These are phyloP conservation scores for Cebus imitator DNA, from an alignment of 2,113 vertebrate genomes.

Conservation along the genomic window DNA sequence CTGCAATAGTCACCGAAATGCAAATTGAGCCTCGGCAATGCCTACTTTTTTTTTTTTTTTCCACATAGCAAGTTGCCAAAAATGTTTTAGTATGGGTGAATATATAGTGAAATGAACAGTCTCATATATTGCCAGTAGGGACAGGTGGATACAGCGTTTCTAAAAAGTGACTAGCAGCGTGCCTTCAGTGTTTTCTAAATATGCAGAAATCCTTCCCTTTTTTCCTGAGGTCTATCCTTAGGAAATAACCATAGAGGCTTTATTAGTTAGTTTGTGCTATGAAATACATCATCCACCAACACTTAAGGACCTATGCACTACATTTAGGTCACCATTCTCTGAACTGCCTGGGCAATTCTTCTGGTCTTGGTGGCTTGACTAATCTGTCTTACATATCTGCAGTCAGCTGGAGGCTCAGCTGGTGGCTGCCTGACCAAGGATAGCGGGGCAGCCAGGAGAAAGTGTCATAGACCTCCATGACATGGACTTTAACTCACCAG, in stretches of 20 bases:
- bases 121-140: background rate
- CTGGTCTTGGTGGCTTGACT: background rate
- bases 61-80: background rate
- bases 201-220: background rate
- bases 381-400: background rate
- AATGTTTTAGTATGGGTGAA: background rate
- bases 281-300: background rate
- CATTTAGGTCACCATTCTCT: accelerated
- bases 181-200: background rate
- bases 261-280: background rate
- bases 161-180: background rate
- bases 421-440: too few relatives aligned
- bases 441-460: background rate
- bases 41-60: background rate
- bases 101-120: background rate
- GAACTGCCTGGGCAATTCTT: background rate
- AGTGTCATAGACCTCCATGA: accelerated
- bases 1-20: background rate
- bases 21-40: background rate
- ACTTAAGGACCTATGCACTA: accelerated
- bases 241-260: background rate
- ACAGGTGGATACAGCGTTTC: background rate
- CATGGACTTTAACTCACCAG: background rate
- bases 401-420: too few relatives aligned
- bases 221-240: too few relatives aligned